These are phyloP conservation scores for Bubo scandiacus DNA, from an alignment of 2,113 vertebrate genomes.

Conservation along the genomic window DNA sequence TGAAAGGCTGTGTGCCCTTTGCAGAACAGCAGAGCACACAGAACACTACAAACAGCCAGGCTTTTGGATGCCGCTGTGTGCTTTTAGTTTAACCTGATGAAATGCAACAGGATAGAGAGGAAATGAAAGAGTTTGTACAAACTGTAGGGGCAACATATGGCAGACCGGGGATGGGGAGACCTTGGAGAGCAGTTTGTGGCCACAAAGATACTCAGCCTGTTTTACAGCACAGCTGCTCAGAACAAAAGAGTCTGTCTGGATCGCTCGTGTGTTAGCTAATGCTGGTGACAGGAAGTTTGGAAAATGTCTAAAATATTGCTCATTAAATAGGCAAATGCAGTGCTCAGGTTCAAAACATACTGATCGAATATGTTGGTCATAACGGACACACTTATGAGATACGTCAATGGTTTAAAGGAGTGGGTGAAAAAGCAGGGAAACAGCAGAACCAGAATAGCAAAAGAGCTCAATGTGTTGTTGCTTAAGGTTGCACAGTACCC, in stretches of 20 bases:
- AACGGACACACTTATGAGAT: background rate
- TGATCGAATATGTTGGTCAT: conserved; percentile 1
- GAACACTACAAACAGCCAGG: accelerated
- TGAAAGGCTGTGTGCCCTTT: background rate
- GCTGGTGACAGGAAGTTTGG: conserved; percentile 58
- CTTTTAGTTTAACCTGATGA: conserved; percentile 12
- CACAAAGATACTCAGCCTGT: conserved; percentile 1
- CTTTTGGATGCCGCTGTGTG: background rate
- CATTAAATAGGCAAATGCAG: conserved; percentile 14
- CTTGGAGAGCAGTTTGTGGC: conserved; percentile 52
- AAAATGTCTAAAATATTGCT: conserved; percentile 55
- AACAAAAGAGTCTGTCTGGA: conserved; percentile 40
- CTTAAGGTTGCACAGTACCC: background rate
- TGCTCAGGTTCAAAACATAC: background rate
- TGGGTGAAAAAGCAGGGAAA: background rate
- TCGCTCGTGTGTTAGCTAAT: conserved; percentile 16
- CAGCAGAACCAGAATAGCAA: background rate
- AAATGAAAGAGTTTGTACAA: conserved; percentile 50
- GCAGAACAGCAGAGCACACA: background rate
- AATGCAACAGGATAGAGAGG: conserved; percentile 49
- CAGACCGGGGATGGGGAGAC: conserved; percentile 31
- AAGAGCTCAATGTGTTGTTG: background rate
- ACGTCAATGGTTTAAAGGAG: background rate
- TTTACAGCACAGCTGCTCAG: conserved; percentile 62
- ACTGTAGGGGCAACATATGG: conserved; percentile 43